Evolutionary conservation across 2,888 invertebrate genomes (phyloP).

Genomic region (Tineola bisselliella): DNA sequence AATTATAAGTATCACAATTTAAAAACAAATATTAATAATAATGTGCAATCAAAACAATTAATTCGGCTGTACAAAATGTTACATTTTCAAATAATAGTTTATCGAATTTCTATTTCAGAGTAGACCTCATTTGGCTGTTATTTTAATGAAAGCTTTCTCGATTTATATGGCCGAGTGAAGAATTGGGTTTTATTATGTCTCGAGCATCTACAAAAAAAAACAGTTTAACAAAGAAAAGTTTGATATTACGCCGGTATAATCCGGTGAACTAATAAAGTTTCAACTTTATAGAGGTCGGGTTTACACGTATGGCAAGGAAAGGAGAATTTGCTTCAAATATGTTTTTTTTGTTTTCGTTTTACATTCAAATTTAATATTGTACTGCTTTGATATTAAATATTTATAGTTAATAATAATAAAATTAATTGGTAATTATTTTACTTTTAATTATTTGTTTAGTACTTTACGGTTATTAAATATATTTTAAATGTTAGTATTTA

Average conservation of each 20-base stretch:
- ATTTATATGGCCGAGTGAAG: neutral
- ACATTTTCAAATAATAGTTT: no score
- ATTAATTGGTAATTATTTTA: no score
- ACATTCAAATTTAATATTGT: neutral
- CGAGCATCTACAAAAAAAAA: neutral
- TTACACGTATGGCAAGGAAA: neutral
- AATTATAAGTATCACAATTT: no score
- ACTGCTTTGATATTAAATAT: neutral
- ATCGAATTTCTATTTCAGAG: neutral
- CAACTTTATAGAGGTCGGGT: constrained; percentile 2
- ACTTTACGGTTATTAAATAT: no score
- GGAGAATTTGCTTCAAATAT: neutral
- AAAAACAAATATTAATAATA: no score
- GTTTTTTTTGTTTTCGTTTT: neutral
- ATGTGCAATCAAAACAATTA: no score
- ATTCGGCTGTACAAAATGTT: no score
- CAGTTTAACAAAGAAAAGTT: neutral
- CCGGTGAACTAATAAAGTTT: constrained; percentile 1
- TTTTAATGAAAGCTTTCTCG: neutral
- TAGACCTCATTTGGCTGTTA: neutral
- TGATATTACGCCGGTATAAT: constrained; percentile 1
- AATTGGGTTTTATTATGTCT: neutral
- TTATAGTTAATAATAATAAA: no score
- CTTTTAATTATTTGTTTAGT: no score
- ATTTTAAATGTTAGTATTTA: no score